Evolutionary conservation across 2,797 vertebrate genomes (phyloP).

Genomic region (Brachyrhaphis roseni): DNA sequence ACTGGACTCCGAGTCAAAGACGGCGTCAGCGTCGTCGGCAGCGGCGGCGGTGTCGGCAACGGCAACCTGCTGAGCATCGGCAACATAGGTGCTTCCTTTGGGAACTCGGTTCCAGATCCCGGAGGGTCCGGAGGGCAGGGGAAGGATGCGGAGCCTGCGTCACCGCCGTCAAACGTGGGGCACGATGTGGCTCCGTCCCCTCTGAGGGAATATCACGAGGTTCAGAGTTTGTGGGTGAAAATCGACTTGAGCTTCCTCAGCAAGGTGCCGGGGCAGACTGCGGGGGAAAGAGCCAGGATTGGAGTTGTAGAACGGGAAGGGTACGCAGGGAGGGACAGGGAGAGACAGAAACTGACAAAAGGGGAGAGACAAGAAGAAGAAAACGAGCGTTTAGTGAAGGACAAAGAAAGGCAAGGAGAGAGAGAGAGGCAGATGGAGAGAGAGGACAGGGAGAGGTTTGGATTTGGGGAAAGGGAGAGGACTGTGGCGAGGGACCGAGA

Average conservation of each 20-base stretch:
- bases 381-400: conserved; percentile 54
- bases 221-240: conserved; percentile 95
- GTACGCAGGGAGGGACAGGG: conserved; percentile 47
- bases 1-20: conserved; percentile 70
- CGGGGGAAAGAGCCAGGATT: conserved; percentile 41
- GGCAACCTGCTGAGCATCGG: conserved; percentile 83
- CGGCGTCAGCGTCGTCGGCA: conserved; percentile 39
- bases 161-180: conserved; percentile 77
- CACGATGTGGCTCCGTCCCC: conserved; percentile 89
- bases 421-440: conserved; percentile 60
- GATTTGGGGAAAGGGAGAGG: conserved; percentile 47
- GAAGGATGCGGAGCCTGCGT: conserved; percentile 82
- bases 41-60: conserved; percentile 44
- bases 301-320: conserved; percentile 39
- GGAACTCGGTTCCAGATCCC: conserved; percentile 84
- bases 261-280: conserved; percentile 86
- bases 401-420: conserved; percentile 61
- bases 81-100: conserved; percentile 84
- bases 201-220: conserved; percentile 85
- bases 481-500: conserved; percentile 54
- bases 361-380: conserved; percentile 66
- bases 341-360: conserved; percentile 51
- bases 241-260: conserved; percentile 91
- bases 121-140: conserved; percentile 79
- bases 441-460: conserved; percentile 61